Evolutionary conservation across 2,797 vertebrate genomes (phyloP).

Genomic region (Danio albolineatus): DNA sequence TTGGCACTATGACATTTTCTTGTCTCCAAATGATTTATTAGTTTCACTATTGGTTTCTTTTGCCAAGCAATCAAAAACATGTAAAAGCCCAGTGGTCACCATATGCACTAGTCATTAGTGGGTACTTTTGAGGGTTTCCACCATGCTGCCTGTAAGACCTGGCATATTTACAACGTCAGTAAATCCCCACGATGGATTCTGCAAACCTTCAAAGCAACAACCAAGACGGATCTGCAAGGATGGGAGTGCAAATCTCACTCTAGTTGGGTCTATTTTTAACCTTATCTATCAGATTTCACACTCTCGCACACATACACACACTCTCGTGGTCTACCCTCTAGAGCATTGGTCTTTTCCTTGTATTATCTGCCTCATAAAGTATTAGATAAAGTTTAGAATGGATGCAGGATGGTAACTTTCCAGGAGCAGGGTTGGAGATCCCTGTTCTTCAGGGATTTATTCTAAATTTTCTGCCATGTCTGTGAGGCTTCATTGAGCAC

Average conservation of each 20-base stretch:
- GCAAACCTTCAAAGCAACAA: conserved; percentile 43
- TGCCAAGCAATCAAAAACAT: conserved; percentile 15
- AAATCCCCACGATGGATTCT: conserved; percentile 50
- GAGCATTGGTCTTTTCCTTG: conserved; percentile 28
- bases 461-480: background rate
- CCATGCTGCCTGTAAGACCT: conserved; percentile 46
- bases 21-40: background rate
- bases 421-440: too few species aligned
- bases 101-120: conserved; percentile 44
- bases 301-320: conserved; percentile 40
- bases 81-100: conserved; percentile 25
- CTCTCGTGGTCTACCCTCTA: conserved; percentile 28
- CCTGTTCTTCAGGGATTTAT: conserved; percentile 14
- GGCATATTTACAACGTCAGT: conserved; percentile 56
- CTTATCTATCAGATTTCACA: conserved; percentile 65
- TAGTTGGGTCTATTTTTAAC: conserved; percentile 73
- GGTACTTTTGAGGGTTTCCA: conserved; percentile 45
- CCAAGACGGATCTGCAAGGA: conserved; percentile 70
- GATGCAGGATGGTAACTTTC: background rate
- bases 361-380: conserved; percentile 45
- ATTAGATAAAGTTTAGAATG: conserved; percentile 17
- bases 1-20: background rate
- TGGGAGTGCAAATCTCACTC: conserved; percentile 71
- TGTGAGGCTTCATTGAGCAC: conserved; percentile 12
- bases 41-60: background rate